Evolutionary conservation across 2,113 vertebrate species (phyloP).

Genomic region (Seriola rivoliana): DNA sequence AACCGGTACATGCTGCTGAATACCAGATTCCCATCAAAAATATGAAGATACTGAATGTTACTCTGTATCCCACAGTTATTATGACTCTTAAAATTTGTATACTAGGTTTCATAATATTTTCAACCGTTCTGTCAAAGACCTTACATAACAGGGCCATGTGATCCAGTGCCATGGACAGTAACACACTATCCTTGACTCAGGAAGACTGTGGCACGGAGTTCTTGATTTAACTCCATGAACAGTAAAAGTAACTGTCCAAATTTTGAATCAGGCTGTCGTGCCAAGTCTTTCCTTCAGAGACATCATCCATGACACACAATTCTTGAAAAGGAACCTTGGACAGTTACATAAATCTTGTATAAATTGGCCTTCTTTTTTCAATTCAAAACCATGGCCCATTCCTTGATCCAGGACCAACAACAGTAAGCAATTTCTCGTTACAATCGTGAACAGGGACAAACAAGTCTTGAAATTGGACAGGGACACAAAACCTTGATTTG

Average conservation of each 20-base stretch:
- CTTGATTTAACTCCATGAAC: too few species aligned
- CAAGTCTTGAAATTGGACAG: not conserved
- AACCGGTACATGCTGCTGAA: conserved; percentile 14
- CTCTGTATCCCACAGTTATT: too few species aligned
- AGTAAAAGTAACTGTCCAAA: not conserved
- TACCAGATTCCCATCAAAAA: conserved; percentile 17
- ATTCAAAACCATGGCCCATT: too few species aligned
- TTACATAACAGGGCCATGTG: not conserved
- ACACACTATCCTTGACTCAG: not conserved
- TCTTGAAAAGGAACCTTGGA: not conserved
- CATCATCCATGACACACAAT: not conserved
- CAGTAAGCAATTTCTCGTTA: too few species aligned
- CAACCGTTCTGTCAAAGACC: not conserved
- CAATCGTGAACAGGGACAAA: too few species aligned
- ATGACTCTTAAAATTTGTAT: not conserved
- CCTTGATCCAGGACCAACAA: not conserved
- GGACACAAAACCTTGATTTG: not conserved
- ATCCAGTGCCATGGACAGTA: conserved; percentile 5
- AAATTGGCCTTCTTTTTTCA: too few species aligned
- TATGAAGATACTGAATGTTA: not conserved
- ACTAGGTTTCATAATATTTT: not conserved
- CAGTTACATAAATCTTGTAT: too few species aligned
- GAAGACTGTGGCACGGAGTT: too few species aligned
- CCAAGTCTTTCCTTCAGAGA: not conserved
- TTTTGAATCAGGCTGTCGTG: not conserved